A percentile compares a stretch with the other conserved stretches of the same genome.
Evolutionary conservation across 2,888 invertebrate genomes (phyloP).

Genomic region (Cecidostiba fungosa): DNA sequence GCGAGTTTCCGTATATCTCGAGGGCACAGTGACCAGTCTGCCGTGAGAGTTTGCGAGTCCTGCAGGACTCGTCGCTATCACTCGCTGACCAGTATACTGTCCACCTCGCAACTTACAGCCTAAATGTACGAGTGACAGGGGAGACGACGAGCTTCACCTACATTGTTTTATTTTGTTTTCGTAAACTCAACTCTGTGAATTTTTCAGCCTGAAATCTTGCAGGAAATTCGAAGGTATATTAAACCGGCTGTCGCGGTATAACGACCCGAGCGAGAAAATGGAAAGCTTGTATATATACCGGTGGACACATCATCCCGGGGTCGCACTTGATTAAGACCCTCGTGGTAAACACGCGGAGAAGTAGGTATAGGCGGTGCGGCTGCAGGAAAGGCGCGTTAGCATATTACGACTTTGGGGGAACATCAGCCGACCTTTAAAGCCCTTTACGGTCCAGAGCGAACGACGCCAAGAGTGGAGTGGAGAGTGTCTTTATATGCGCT

Average conservation of each 20-base stretch:
- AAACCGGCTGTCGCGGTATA: slow-evolving; percentile 22
- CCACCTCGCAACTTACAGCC: slow-evolving; percentile 3
- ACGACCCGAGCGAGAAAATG: slow-evolving; percentile 59
- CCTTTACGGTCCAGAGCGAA: slow-evolving; percentile 68
- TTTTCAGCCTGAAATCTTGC: slow-evolving; percentile 19
- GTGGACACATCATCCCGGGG: slow-evolving; percentile 59
- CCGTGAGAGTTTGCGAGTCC: slow-evolving; percentile 74
- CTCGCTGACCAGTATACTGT: slow-evolving; percentile 54
- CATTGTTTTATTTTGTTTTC: background rate
- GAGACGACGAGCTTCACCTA: background rate
- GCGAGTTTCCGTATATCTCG: slow-evolving; percentile 70
- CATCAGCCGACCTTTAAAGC: slow-evolving; percentile 69
- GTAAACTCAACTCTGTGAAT: slow-evolving; percentile 5
- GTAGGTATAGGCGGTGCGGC: background rate
- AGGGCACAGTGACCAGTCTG: slow-evolving; percentile 73
- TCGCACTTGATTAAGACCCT: slow-evolving; percentile 72
- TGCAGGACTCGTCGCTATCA: slow-evolving; percentile 76
- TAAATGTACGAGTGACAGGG: background rate
- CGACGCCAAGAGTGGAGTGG: slow-evolving; percentile 50
- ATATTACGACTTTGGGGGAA: slow-evolving; percentile 72
- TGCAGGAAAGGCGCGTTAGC: slow-evolving; percentile 67
- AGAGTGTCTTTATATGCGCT: slow-evolving; percentile 13
- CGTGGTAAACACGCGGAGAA: slow-evolving; percentile 61
- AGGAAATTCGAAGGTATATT: slow-evolving; percentile 37
- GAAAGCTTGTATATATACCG: slow-evolving; percentile 46